phyloP scores from a whole-genome alignment of 2,888 invertebrate genomes.

The Nezara viridula region DNA sequence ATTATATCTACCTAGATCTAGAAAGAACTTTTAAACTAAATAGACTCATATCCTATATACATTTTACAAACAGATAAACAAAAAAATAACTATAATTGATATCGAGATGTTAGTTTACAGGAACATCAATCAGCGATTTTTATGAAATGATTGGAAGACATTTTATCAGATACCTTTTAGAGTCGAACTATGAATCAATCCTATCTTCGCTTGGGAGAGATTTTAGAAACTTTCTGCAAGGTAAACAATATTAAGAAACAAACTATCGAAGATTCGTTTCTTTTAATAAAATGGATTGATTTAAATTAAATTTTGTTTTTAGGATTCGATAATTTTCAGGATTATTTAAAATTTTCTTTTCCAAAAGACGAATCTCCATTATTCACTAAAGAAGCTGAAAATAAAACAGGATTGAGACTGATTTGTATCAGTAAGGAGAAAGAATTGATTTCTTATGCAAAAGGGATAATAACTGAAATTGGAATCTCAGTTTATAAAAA shows the following conservation, averaged over 20 bases:
- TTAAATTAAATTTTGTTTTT: neutral
- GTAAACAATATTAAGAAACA: neutral
- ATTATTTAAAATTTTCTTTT: constrained; percentile 17
- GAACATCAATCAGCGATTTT: neutral
- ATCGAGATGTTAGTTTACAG: neutral
- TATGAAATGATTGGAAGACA: constrained; percentile 40
- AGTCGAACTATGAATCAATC: neutral
- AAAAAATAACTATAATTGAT: no score
- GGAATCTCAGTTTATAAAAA: constrained; percentile 29
- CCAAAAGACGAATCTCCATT: constrained; percentile 16
- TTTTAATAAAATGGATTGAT: neutral
- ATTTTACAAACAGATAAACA: no score
- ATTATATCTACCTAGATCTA: no score
- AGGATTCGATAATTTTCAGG: constrained; percentile 40
- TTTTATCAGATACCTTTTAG: neutral
- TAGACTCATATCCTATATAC: no score
- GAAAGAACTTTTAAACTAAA: no score
- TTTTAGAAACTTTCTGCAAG: neutral
- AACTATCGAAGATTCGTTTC: neutral
- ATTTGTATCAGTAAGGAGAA: neutral
- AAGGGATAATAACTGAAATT: constrained; percentile 27
- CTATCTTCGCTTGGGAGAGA: constrained; percentile 10
- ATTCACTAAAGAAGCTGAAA: constrained; percentile 27
- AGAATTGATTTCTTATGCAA: constrained; percentile 6
- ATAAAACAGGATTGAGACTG: neutral